Percentiles rank a stretch among this genome's conserved stretches.
phyloP scores from a whole-genome alignment of 2,113 vertebrate genomes.

The Nothocercus julius region DNA sequence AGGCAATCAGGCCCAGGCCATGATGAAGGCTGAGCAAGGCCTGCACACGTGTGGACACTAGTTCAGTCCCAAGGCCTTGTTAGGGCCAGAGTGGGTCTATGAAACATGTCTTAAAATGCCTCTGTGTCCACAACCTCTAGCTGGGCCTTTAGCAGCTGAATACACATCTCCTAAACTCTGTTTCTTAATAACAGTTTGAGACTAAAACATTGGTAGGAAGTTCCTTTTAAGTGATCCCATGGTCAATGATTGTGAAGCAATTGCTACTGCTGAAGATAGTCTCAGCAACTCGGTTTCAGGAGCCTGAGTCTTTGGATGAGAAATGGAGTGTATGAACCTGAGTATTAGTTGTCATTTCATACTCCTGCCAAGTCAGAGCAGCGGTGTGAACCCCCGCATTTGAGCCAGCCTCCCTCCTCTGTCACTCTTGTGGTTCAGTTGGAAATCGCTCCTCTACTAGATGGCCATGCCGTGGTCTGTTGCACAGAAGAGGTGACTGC shows the following conservation, averaged over 20 bases:
- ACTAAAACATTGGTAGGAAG: not conserved
- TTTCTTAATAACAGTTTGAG: not conserved
- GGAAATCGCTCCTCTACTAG: not conserved
- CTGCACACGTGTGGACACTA: conserved; percentile 81
- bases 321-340: not conserved
- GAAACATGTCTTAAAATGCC: conserved; percentile 59
- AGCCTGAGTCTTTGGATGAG: not conserved
- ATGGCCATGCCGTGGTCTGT: not conserved
- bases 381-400: not conserved
- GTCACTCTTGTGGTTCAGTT: not conserved
- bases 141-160: conserved; percentile 29
- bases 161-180: not conserved
- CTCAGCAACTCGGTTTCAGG: conserved; percentile 3
- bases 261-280: conserved; percentile 5
- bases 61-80: conserved; percentile 68
- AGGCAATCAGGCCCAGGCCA: conserved; percentile 86
- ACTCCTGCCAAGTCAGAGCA: not conserved
- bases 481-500: not conserved
- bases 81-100: conserved; percentile 66
- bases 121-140: conserved; percentile 41
- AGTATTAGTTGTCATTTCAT: not conserved
- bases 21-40: conserved; percentile 92
- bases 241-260: conserved; percentile 11
- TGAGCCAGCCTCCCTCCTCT: conserved; percentile 1
- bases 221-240: not conserved